Conservation (phyloP, 2,888 invertebrate species). For the Euplagia quadripunctaria region DNA sequence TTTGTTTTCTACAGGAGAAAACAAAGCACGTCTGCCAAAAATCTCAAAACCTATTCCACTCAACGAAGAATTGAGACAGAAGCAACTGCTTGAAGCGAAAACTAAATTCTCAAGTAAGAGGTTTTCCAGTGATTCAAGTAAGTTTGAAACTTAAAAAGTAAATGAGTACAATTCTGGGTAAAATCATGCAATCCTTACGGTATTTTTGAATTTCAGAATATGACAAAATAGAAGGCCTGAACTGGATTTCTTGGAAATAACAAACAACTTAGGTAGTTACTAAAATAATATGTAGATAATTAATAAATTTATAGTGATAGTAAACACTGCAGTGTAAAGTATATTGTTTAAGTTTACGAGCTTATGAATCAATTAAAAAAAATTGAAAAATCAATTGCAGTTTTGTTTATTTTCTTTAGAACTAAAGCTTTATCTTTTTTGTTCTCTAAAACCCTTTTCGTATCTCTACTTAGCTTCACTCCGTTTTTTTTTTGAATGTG, state of each 20-base stretch:
- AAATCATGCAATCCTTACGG: neutral
- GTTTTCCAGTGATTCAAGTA: constrained; percentile 73
- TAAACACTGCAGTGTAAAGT: constrained; percentile 63
- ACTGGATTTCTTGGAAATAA: constrained; percentile 83
- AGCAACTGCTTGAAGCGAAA: constrained; percentile 61
- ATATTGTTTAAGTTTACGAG: constrained; percentile 59
- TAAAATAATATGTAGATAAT: constrained; percentile 35
- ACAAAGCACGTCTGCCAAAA: neutral
- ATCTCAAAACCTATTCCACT: constrained; percentile 50
- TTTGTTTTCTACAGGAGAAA: neutral
- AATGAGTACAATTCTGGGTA: neutral
- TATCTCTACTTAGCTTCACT: too few species aligned
- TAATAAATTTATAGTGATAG: constrained; percentile 68
- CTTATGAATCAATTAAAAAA: constrained; percentile 8
- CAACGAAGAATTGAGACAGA: constrained; percentile 63
- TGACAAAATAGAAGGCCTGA: constrained; percentile 81
- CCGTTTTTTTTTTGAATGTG: too few species aligned
- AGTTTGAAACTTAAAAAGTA: constrained; percentile 30
- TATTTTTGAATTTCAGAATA: constrained; percentile 66
- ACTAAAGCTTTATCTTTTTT: neutral
- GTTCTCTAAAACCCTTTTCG: neutral
- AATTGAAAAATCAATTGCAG: constrained; percentile 9
- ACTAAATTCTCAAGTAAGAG: constrained; percentile 69
- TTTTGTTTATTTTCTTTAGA: neutral
- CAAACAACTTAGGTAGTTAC: constrained; percentile 20